Conservation (phyloP, 2,797 vertebrate species). For the Anguilla megastoma region DNA sequence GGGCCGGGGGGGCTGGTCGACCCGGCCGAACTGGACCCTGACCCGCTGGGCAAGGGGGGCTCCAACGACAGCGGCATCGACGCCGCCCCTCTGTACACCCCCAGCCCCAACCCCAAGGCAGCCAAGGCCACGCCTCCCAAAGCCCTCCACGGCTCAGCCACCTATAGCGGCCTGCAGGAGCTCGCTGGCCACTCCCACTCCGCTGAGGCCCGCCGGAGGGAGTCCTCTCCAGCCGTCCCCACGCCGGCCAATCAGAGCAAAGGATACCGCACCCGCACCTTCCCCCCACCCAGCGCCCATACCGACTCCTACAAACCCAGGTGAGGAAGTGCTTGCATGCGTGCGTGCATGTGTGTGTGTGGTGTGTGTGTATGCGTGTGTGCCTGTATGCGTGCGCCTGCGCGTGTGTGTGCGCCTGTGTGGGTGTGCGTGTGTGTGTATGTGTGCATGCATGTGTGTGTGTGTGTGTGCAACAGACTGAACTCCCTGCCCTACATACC, state of each 20-base stretch:
- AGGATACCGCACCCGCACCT: conserved; percentile 78
- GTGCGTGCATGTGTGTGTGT: background rate
- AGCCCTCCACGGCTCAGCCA: conserved; percentile 63
- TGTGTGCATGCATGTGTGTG: background rate
- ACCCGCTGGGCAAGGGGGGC: conserved; percentile 80
- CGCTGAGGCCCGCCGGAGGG: conserved; percentile 66
- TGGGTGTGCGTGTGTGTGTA: conserved; percentile 47
- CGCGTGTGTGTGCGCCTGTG: conserved; percentile 42
- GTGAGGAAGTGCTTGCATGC: conserved; percentile 60
- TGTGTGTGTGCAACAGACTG: background rate
- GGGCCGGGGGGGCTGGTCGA: conserved; percentile 59
- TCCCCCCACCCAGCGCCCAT: conserved; percentile 69
- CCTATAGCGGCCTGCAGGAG: conserved; percentile 71
- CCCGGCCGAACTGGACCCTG: conserved; percentile 71
- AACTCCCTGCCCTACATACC: background rate
- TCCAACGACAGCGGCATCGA: conserved; percentile 92
- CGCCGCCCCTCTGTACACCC: conserved; percentile 74
- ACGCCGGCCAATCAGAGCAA: conserved; percentile 68
- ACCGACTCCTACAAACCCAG: conserved; percentile 69
- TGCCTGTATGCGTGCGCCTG: conserved; percentile 41
- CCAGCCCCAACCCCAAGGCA: conserved; percentile 62
- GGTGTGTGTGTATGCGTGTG: conserved; percentile 5
- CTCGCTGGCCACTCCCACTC: conserved; percentile 40
- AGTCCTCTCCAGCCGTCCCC: conserved; percentile 69
- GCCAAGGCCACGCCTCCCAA: conserved; percentile 68